Percentiles rank a stretch among this genome's conserved stretches.
These are phyloP conservation scores for Cecidostiba fungosa DNA, from an alignment of 2,888 invertebrate species.

Conservation along the genomic window DNA sequence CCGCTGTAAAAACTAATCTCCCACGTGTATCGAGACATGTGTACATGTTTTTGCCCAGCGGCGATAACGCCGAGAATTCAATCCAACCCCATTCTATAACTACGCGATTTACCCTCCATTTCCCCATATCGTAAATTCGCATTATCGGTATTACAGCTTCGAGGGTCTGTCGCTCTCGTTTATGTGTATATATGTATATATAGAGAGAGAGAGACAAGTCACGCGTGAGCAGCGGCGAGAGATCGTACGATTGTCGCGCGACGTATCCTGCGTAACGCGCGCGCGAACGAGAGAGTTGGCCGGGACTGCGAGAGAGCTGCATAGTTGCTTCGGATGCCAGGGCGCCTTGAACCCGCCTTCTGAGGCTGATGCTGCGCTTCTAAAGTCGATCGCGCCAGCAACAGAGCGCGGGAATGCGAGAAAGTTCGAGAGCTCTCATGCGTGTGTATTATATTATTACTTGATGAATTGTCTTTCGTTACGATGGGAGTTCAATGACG, in stretches of 20 bases:
- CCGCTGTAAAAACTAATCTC: neutral
- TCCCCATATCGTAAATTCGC: slow-evolving; percentile 46
- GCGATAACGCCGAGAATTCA: neutral
- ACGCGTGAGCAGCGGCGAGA: slow-evolving; percentile 31
- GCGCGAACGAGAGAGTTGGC: neutral
- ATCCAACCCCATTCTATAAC: neutral
- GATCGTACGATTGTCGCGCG: slow-evolving; percentile 19
- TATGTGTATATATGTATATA: neutral
- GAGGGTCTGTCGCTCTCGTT: neutral
- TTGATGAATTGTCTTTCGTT: neutral
- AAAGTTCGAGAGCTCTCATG: slow-evolving; percentile 2
- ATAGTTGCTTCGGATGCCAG: neutral
- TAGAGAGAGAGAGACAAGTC: neutral
- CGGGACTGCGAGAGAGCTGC: neutral
- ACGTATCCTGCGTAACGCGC: slow-evolving; percentile 30
- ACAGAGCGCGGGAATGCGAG: neutral
- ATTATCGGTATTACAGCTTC: slow-evolving; percentile 22
- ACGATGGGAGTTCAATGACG: neutral
- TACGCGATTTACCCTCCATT: neutral
- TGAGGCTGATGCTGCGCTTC: neutral
- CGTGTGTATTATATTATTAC: neutral
- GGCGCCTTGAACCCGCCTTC: slow-evolving; percentile 22
- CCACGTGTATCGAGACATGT: neutral
- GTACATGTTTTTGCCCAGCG: neutral
- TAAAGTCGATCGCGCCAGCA: neutral